These are phyloP conservation scores for Crocodylus rhombifer DNA, from an alignment of 2,797 vertebrate genomes.

Conservation along the genomic window DNA sequence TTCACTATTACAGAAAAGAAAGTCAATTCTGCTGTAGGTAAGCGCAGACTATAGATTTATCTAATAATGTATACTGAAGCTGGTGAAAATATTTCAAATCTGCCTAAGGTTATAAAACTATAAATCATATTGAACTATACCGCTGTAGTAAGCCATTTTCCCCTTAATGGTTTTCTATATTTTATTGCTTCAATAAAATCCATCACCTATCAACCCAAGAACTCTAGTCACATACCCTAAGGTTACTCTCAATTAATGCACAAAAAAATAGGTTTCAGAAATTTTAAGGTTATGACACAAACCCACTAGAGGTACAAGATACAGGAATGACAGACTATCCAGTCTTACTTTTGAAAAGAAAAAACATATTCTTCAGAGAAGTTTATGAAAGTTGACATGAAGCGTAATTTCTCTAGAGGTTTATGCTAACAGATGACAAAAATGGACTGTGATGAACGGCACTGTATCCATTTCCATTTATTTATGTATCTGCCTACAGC, in stretches of 20 bases:
- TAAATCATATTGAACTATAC: conserved; percentile 51
- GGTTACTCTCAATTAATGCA: conserved; percentile 34
- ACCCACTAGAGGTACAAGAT: neutral
- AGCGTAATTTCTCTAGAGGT: neutral
- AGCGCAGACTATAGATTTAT: conserved; percentile 38
- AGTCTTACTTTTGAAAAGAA: neutral
- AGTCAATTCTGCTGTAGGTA: conserved; percentile 26
- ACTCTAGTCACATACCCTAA: neutral
- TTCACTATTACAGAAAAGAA: conserved; percentile 2
- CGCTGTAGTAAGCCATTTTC: conserved; percentile 36
- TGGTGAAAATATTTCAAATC: conserved; percentile 53
- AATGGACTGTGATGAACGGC: neutral
- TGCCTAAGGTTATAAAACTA: conserved; percentile 61
- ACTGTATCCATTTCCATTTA: neutral
- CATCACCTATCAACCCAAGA: conserved; percentile 49
- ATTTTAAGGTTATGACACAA: conserved; percentile 3
- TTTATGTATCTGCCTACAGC: neutral
- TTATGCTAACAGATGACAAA: neutral
- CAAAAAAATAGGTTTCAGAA: neutral
- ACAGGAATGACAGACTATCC: neutral
- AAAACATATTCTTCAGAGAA: neutral
- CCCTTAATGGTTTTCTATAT: conserved; percentile 23
- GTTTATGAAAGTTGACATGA: neutral
- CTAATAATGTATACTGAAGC: conserved; percentile 47
- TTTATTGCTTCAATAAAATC: conserved; percentile 63